Evolutionary conservation across 2,113 vertebrate genomes (phyloP).

Genomic region (Montifringilla adamsi): DNA sequence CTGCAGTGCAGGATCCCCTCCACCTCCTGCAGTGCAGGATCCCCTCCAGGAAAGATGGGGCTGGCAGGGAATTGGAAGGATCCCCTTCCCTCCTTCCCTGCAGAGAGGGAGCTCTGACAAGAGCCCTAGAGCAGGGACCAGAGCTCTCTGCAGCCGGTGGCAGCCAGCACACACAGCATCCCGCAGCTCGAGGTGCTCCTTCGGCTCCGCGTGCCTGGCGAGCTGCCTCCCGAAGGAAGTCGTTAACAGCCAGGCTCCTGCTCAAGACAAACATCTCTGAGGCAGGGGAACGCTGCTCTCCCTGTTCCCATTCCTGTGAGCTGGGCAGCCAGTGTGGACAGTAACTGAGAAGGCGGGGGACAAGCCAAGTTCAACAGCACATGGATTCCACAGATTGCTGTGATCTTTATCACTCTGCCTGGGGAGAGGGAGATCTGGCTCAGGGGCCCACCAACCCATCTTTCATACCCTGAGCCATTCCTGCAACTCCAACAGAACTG

Average conservation of each 20-base stretch:
- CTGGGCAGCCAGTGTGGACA: not conserved
- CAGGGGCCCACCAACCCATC: not conserved
- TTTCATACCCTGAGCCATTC: not conserved
- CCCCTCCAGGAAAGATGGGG: not conserved
- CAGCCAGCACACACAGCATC: rapidly evolving
- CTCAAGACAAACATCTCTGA: slow-evolving; percentile 33
- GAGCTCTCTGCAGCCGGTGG: rapidly evolving
- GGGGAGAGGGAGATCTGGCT: not conserved
- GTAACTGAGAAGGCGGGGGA: slow-evolving; percentile 16
- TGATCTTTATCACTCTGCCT: not conserved
- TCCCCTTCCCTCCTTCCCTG: not conserved
- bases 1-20: rapidly evolving
- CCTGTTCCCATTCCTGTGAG: not conserved
- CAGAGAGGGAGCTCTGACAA: not conserved
- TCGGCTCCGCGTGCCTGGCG: rapidly evolving
- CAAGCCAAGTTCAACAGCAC: slow-evolving; percentile 11
- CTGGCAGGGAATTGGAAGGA: not conserved
- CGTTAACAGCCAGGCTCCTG: not conserved
- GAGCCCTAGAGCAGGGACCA: not conserved
- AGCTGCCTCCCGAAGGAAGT: not conserved
- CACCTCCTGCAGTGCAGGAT: rapidly evolving
- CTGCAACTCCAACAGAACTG: not conserved
- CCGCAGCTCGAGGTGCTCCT: rapidly evolving
- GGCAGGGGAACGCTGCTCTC: not conserved
- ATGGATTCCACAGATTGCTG: slow-evolving; percentile 39